phyloP scores from a whole-genome alignment of 2,888 invertebrate species.

The Daptonema setosum region DNA sequence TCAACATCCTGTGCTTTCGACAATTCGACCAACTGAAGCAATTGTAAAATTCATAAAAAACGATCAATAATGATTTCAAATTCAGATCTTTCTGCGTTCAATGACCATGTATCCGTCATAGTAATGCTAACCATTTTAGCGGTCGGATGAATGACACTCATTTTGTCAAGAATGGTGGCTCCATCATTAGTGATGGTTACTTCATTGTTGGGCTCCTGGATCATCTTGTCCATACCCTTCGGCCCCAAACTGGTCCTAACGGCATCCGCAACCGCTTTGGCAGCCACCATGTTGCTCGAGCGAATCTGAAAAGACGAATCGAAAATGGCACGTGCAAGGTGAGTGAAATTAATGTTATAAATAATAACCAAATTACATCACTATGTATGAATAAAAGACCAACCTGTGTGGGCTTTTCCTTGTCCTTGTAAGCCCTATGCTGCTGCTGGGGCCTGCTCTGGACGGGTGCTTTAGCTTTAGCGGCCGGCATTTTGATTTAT shows the following conservation, averaged over 20 bases:
- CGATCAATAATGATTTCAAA: neutral
- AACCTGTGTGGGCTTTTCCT: constrained; percentile 49
- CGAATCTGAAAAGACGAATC: constrained; percentile 50
- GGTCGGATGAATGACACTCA: constrained; percentile 92
- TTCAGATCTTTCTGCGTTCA: too few species aligned
- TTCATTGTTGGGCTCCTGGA: constrained; percentile 84
- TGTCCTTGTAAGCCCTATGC: constrained; percentile 35
- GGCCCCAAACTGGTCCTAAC: constrained; percentile 95
- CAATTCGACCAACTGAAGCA: constrained; percentile 64
- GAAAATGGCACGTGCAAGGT: too few species aligned
- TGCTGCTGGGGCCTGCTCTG: too few species aligned
- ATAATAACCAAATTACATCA: neutral
- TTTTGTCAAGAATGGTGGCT: constrained; percentile 93
- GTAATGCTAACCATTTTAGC: constrained; percentile 97
- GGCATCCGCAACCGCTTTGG: constrained; percentile 92
- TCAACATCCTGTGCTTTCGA: constrained; percentile 91
- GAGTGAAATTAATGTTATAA: neutral
- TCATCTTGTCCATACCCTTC: constrained; percentile 99
- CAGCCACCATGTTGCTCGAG: constrained; percentile 82
- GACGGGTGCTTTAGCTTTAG: too few species aligned
- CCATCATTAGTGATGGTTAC: constrained; percentile 99
- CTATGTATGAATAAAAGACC: neutral
- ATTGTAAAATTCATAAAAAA: neutral
- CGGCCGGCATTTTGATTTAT: too few species aligned
- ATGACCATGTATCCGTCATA: too few species aligned